Evolutionary conservation across 2,113 vertebrate genomes (phyloP).

Genomic region (Condylura cristata): DNA sequence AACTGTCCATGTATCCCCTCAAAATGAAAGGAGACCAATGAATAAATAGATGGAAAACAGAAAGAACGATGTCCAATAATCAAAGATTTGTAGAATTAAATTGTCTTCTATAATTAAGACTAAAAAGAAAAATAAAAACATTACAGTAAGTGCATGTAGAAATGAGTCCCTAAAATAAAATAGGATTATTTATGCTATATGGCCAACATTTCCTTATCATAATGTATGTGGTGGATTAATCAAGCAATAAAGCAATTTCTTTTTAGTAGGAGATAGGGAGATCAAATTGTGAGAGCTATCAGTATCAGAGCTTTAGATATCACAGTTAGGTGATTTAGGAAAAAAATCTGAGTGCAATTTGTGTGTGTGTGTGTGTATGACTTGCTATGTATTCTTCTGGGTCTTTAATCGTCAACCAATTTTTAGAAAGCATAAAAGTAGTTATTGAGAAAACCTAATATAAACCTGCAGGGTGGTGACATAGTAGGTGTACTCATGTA

Average conservation of each 20-base stretch:
- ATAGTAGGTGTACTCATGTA: constrained; percentile 29
- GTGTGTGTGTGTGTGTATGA: neutral
- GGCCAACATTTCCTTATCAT: neutral
- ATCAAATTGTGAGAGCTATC: neutral
- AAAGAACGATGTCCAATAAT: neutral
- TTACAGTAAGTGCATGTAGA: neutral
- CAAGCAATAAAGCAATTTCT: constrained; percentile 18
- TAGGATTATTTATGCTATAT: constrained; percentile 31
- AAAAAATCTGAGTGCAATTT: constrained; percentile 42
- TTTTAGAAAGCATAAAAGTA: constrained; percentile 47
- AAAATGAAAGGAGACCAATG: neutral
- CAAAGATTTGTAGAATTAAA: constrained; percentile 32
- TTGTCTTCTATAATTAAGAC: neutral
- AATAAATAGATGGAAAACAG: neutral
- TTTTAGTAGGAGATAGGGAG: neutral
- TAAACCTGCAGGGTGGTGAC: neutral
- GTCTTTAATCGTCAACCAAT: neutral
- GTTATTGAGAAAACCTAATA: neutral
- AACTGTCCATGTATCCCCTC: neutral
- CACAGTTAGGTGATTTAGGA: neutral
- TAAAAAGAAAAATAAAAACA: constrained; percentile 19
- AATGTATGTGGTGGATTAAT: constrained; percentile 38
- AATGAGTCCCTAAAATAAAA: constrained; percentile 35
- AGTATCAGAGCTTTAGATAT: constrained; percentile 2
- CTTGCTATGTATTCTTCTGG: constrained; percentile 11